Evolutionary conservation across 2,888 invertebrate species (phyloP), one percentile per base, ranked within the genome.

Genomic region (Acronicta aceris): DNA sequence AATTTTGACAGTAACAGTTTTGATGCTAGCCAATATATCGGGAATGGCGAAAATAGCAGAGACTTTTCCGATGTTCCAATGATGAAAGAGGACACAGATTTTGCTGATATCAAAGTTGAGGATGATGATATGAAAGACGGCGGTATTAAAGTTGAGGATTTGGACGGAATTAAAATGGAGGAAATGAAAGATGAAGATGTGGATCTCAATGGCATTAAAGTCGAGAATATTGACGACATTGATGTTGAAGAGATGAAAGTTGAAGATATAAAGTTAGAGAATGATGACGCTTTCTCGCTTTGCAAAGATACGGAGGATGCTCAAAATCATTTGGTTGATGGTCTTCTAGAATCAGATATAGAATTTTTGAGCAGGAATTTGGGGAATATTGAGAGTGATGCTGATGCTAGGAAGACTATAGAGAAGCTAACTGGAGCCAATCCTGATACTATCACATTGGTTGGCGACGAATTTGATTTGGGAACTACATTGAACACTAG

Each of bases 391-490:
- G 95, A 95, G 62, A 95, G 94, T 80, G 95, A 95, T 59, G 92
- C 94, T 1, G 95, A 95, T 67, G 95, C 94, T 0, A 89, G 95
- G 46, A 95, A 95, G 76, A 93, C 95, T n/a, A 94, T 95, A 59
- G 95, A 95, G 74, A 95, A 94, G 59, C 74, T 95, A 59, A 94
- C 95, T 0, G 95, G 94, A 9, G 92, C 93, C 5, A 92, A 94
- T 81, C 89, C 93, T 5, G 94, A 95, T 61, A 92, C 92, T 0
- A 88, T 95, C 10, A 92, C 93, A 6, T 84, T 95, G 65, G 93
- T 93, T 57, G 93, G 94, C 0, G 94, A 94, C 63, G 94, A 94
- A 80, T 94, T 94, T 65, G 94, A 94, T 84, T 83, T 94, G 66
- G 93, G 94, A n/a, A 85, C 92, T 4, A 92, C 94, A 12, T 85